Base-by-base conservation (phyloP, 2,888 invertebrate genomes). In the Allophyes oxyacanthae region DNA sequence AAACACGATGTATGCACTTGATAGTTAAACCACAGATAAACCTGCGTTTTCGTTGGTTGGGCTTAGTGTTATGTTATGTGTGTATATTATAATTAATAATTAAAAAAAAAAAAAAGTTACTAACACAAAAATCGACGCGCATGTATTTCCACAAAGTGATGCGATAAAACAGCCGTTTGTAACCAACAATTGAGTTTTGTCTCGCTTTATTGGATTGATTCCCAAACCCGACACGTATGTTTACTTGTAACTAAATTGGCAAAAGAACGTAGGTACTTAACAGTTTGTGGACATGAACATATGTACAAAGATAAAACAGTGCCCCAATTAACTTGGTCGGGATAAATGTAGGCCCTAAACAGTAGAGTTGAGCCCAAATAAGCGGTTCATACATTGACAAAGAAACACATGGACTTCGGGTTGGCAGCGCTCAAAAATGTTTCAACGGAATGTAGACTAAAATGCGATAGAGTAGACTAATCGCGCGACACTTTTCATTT, bases 331-430 rank as follows among this genome's bases (percentile, higher is more conserved):
- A 89, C 84, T 89, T 77, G 60, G 80, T 68, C 69, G 83, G 86
- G 87, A 89, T 88, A 88, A 90, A 91, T 89, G 88, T 82, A 80
- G 74, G 78, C 64, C 81, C 82, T 85, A 83, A 86, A 84, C 75
- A 77, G 77, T 69, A 74, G 74, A 78, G 82, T 83, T 81, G 74
- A 81, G 82, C n/a, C 72, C 78, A 67, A 79, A 79, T 66, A 75
- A 78, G 76, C 75, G 77, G 77, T 83, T 78, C 71, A 75, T 79
- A 63, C 72, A 44, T 64, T 65, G n/a, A n/a, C n/a, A n/a, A n/a
- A n/a, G n/a, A n/a, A n/a, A n/a, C n/a, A n/a, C n/a, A n/a, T n/a
- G n/a, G n/a, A n/a, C n/a, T n/a, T n/a, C n/a, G n/a, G n/a, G n/a
- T n/a, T n/a, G n/a, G n/a, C n/a, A n/a, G n/a, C n/a, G n/a, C n/a